Evolutionary conservation across 37 sponge, comb jelly and placozoan species (phyloP), one percentile per base, ranked within the genome.

Genomic region (Lycopodina hypogea): DNA sequence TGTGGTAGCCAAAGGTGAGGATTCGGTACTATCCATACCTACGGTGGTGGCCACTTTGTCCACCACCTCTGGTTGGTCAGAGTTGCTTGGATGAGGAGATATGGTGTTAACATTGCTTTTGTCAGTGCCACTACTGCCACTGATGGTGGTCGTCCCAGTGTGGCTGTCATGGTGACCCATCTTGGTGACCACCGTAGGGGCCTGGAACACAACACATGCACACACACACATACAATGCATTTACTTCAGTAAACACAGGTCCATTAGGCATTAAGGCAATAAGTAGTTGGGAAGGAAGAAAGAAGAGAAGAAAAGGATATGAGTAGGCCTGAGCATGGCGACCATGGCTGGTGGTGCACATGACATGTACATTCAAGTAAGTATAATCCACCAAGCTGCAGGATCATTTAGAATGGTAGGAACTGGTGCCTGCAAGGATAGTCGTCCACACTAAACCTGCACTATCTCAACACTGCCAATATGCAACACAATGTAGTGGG

Each of bases 151-250:
- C 7, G 18, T 73, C 34, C 30, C 29, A 33, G 55, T 73, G 69
- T 32, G 38, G 55, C 4, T 70, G 71, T 45, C 48, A 24, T 70
- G 71, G 48, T 22, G 48, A 70, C 35, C 3, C 2, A 70, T 28
- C 37, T 45, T 70, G 18, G 71, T 70, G 71, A 70, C 28, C 26
- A 24, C 71, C 15, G 29, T 37, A 28, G 71, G 71, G 2, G 71
- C 71, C 71, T 70, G 48, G 2, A 41, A 23, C 6, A 8, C 28
- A 30, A 68, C 3, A 34, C 12, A 28, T 63, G n/a, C 29, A 24
- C 19, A n/a, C 30, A 28, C 65, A 63, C 30, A 28, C 65, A 63
- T n/a, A 28, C n/a, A 24, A 63, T 23, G 11, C 22, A 23, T 9
- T 23, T 11, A 24, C 19, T n/a, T 19, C 55, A 53, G 55, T 53